Evolutionary conservation across 1,140 invertebrate genomes (phyloP), one percentile per base, ranked within the genome.

Genomic region (Cephus cinctus): DNA sequence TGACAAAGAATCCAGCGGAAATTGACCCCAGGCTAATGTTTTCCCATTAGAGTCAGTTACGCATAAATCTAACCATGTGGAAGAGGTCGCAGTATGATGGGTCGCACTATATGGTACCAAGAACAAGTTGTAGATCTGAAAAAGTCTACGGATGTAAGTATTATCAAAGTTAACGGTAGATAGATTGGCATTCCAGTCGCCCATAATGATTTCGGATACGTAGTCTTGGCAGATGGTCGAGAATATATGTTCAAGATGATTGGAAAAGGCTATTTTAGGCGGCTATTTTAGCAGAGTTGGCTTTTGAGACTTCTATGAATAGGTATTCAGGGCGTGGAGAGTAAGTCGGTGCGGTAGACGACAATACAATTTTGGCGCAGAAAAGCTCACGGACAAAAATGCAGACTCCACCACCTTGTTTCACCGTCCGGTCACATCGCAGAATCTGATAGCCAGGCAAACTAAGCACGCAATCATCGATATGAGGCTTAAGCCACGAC

Each of bases 141-240:
- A 43, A 16, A 8, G 25, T 2, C 41, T 11, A 2, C 41, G 41
- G 1, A 43, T 21, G 12, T 43, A 43, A 3, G 4, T 31, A 3
- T 15, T 30, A 30, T 43, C 41, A 2, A 2, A 25, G n/a, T 27
- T 43, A 4, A 4, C 8, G 5, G 25, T 16, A 2, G 3, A 30
- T 6, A 43, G 18, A 8, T 43, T 15, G 1, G 25, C 41, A 19
- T 43, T 43, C 41, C 41, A 43, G 41, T 43, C 41, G n/a, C 41
- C 41, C 41, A 43, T 43, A 11, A 43, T 43, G 3, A 43, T 16
- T 31, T 43, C 30, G 2, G 41, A 30, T 1, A 16, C 9, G 5
- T 19, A 43, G 3, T 43, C 41, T 30, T 43, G 41, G 18, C 41
- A 27, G 5, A 19, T 16, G 1, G 25, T 4, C 2, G 41, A 2